Percentiles rank a stretch among this genome's conserved stretches.
Evolutionary conservation across 2,113 vertebrate species (phyloP).

Genomic region (Megaptera novaeangliae): DNA sequence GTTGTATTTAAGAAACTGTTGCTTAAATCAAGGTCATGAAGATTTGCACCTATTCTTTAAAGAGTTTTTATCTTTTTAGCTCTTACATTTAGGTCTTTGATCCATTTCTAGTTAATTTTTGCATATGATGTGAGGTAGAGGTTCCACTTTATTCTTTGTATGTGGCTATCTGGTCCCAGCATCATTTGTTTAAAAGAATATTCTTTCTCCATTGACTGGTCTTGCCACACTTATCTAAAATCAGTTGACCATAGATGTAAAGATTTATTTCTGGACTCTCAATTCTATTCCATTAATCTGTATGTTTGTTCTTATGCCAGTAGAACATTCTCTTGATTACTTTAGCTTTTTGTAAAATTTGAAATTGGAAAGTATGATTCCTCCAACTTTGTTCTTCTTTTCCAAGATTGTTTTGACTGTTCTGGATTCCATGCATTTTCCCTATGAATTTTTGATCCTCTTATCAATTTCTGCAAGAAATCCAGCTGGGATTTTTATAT

Average conservation of each 20-base stretch:
- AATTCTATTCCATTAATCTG: neutral
- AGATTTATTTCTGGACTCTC: neutral
- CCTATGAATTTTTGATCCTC: neutral
- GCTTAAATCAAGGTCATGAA: neutral
- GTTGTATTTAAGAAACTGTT: neutral
- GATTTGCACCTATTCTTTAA: neutral
- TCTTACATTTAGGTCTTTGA: neutral
- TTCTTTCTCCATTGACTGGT: neutral
- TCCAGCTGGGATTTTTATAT: neutral
- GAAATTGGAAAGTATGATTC: neutral
- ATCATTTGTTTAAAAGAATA: neutral
- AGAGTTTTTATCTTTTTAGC: neutral
- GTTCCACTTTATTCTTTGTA: neutral
- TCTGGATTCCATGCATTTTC: neutral
- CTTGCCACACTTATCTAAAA: neutral
- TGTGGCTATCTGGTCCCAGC: neutral
- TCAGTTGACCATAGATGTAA: neutral
- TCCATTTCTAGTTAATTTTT: slow-evolving; percentile 16
- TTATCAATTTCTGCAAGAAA: neutral
- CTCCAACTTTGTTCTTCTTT: neutral
- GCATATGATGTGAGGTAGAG: neutral
- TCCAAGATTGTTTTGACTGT: neutral
- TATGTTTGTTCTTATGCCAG: neutral
- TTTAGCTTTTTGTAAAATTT: neutral
- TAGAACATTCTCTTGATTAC: neutral